Base-by-base conservation (phyloP, 1,140 invertebrate genomes). In the Nylanderia fulva region DNA sequence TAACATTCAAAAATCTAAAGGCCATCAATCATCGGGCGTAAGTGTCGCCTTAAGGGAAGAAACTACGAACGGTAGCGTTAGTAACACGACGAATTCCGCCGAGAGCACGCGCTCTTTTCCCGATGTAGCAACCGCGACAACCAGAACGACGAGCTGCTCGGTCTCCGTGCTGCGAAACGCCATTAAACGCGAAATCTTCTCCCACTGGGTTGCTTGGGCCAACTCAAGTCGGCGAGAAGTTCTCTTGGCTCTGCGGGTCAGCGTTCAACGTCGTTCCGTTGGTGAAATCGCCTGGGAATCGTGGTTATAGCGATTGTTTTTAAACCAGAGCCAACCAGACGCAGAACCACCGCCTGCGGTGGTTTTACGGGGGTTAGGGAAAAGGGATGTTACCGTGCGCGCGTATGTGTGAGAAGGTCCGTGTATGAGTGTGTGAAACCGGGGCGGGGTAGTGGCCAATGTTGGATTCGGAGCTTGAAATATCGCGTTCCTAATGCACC, bases 401-500 rank as follows among this genome's bases (percentile, higher is more conserved):
- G 39, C 7, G 11, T 24, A 21, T 36, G 48, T 15, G 69, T 18
- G 7, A 8, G 60, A 29, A 18, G n/a, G 33, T 24, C 24, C 21
- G 33, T 63, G 58, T 29, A 21, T 39, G 15, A 1, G n/a, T 42
- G n/a, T 27, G 60, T 24, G 72, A 11, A 8, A 27, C 4, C 24
- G 29, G 27, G 4, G 24, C 9, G 11, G 11, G 21, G 54, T 56
- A 56, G 64, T 18, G 63, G 56, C 69, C 58, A 63, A 86, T 88
- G 87, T 85, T 86, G 85, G 75, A 36, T 68, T 68, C 54, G 33
- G 21, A 77, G 69, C 86, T 90, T 88, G 87, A 86, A 89, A 90
- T 88, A 90, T 91, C 85, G 87, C 85, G 86, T 79, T 90, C 86
- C 84, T 90, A 92, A 90, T 90, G 88, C 86, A 89, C 72, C 71